phyloP scores from a whole-genome alignment of 2,888 invertebrate species.

The Pocota personata region DNA sequence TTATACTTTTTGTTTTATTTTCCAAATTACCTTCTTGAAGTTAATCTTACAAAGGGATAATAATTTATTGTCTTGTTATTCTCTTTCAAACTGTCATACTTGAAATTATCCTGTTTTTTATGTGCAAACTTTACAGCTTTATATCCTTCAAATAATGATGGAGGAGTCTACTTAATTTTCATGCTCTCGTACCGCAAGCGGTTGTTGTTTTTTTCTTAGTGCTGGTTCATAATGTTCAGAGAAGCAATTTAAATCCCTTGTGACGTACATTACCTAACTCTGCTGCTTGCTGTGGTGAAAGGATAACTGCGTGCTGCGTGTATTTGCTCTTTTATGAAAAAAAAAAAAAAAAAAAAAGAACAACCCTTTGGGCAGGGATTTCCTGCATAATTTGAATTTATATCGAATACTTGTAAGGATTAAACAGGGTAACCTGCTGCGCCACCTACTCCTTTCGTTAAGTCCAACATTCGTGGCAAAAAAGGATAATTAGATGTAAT shows the following conservation, averaged over 20 bases:
- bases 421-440: neutral
- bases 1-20: neutral
- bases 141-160: conserved; percentile 8
- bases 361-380: conserved; percentile 11
- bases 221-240: neutral
- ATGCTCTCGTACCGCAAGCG: neutral
- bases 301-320: neutral
- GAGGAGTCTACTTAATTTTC: neutral
- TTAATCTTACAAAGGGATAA: conserved; percentile 27
- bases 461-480: neutral
- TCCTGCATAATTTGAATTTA: conserved; percentile 38
- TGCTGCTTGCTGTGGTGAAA: neutral
- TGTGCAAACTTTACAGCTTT: conserved; percentile 22
- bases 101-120: conserved; percentile 40
- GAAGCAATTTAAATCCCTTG: conserved; percentile 14
- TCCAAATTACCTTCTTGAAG: conserved; percentile 3
- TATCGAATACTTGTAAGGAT: neutral
- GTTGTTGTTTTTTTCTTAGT: neutral
- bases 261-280: neutral
- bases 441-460: neutral
- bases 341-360: neutral
- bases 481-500: conserved; percentile 34
- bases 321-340: neutral
- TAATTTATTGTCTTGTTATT: conserved; percentile 45
- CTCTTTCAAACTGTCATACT: conserved; percentile 39